Percentiles rank a stretch among this genome's conserved stretches.
phyloP scores from a whole-genome alignment of 2,888 invertebrate species.

The Dascillus cervinus region DNA sequence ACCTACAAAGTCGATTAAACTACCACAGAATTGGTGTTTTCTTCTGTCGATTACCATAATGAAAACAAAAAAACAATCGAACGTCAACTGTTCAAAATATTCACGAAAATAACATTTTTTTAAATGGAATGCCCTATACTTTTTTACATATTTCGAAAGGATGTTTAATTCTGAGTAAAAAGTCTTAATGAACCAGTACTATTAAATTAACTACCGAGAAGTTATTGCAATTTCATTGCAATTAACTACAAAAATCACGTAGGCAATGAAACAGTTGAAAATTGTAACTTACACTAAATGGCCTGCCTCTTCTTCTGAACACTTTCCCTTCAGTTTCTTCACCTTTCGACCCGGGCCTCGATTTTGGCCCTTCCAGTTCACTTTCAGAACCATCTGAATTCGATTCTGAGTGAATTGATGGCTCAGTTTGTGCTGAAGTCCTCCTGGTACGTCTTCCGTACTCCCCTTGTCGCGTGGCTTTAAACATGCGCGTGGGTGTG shows the following conservation, averaged over 20 bases:
- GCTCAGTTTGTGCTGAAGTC: conserved; percentile 52
- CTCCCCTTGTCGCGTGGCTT: conserved; percentile 37
- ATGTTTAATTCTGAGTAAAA: too few species aligned
- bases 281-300: not conserved
- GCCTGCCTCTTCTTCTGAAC: not conserved
- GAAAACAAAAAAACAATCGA: too few species aligned
- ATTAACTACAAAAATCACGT: too few species aligned
- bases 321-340: conserved; percentile 30
- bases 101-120: too few species aligned
- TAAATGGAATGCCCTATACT: too few species aligned
- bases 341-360: conserved; percentile 32
- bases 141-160: too few species aligned
- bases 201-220: not conserved
- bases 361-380: conserved; percentile 30
- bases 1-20: too few species aligned
- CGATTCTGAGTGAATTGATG: conserved; percentile 51
- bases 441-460: conserved; percentile 43
- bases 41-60: too few species aligned
- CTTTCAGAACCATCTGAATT: conserved; percentile 46
- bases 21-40: too few species aligned
- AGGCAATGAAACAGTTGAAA: too few species aligned
- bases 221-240: not conserved
- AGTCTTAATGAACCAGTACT: too few species aligned
- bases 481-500: conserved; percentile 46
- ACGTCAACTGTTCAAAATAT: too few species aligned